Evolutionary conservation across 2,888 invertebrate genomes (phyloP).

Genomic region (Baccha elongata): DNA sequence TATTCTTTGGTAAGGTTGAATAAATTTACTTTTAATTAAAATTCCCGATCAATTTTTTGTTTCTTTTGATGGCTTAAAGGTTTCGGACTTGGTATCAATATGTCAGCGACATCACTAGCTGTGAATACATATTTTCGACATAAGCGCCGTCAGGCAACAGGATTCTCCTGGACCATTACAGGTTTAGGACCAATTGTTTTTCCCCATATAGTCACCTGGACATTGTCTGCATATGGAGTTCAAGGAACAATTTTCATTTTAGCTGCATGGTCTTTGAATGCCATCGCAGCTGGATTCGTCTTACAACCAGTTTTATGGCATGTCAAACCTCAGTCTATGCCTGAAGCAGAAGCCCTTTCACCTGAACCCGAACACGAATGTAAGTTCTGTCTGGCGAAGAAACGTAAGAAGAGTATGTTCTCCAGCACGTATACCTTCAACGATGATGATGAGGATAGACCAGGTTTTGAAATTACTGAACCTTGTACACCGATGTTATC

Average conservation of each 20-base stretch:
- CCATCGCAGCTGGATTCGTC: conserved; percentile 86
- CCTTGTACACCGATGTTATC: conserved; percentile 88
- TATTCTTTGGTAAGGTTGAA: conserved; percentile 86
- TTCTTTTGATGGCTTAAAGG: conserved; percentile 64
- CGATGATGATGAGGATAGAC: conserved; percentile 86
- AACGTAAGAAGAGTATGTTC: conserved; percentile 79
- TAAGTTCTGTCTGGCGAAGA: conserved; percentile 78
- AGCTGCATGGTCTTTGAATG: conserved; percentile 86
- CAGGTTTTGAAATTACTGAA: conserved; percentile 87
- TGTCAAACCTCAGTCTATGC: conserved; percentile 82
- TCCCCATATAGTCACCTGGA: conserved; percentile 87
- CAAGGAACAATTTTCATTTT: conserved; percentile 87
- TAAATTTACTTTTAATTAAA: background rate
- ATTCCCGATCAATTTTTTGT: background rate
- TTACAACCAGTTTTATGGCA: conserved; percentile 90
- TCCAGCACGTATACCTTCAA: conserved; percentile 80
- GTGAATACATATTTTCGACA: conserved; percentile 89
- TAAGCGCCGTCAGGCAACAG: conserved; percentile 87
- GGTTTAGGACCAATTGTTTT: conserved; percentile 89
- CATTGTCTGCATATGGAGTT: conserved; percentile 86
- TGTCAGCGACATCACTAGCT: conserved; percentile 87
- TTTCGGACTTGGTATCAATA: conserved; percentile 85
- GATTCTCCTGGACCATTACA: conserved; percentile 88
- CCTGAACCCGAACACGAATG: conserved; percentile 78
- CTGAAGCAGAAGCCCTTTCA: conserved; percentile 31